Evolutionary conservation across 2,113 vertebrate genomes (phyloP).

Genomic region (Cochlearius cochlearius): DNA sequence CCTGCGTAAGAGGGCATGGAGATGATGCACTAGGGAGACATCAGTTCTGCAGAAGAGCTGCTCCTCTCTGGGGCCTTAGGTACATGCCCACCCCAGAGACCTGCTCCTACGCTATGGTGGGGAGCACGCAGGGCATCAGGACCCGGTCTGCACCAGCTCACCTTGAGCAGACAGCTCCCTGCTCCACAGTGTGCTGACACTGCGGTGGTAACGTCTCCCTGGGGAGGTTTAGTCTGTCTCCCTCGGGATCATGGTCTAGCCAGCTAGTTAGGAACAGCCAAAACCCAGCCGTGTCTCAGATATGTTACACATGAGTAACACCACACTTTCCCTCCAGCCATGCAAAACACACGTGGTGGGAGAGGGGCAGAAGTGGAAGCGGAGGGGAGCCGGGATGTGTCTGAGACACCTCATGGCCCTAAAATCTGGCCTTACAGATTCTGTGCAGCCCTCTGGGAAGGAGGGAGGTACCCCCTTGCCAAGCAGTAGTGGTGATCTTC

Average conservation of each 20-base stretch:
- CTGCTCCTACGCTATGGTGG: background rate
- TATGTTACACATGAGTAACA: background rate
- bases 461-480: background rate
- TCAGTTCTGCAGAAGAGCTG: background rate
- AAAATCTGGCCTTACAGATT: background rate
- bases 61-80: background rate
- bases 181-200: background rate
- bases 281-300: background rate
- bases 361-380: background rate
- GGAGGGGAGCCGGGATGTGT: background rate
- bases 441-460: fast-evolving
- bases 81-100: fast-evolving
- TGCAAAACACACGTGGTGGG: fast-evolving
- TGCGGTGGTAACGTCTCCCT: fast-evolving
- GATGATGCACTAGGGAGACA: fast-evolving
- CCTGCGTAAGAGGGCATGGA: fast-evolving
- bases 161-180: background rate
- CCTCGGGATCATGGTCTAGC: fast-evolving
- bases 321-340: background rate
- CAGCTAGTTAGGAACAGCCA: background rate
- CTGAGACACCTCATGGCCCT: background rate
- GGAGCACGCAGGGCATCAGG: background rate
- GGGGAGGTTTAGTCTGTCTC: background rate
- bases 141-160: background rate
- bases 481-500: background rate